phyloP scores from a whole-genome alignment of 2,888 invertebrate species.

The Athalia rosae region DNA sequence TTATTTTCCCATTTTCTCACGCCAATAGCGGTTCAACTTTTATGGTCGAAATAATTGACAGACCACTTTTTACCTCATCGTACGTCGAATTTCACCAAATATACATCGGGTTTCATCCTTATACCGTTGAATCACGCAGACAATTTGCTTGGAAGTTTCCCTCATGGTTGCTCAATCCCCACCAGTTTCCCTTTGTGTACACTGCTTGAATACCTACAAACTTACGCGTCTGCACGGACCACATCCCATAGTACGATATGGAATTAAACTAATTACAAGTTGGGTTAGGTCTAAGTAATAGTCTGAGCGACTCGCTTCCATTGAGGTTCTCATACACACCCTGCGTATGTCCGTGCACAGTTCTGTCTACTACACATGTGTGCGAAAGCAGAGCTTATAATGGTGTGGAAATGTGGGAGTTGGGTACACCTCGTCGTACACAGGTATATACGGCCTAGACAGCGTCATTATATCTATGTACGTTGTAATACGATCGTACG shows the following conservation, averaged over 20 bases:
- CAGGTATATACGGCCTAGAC: too few species aligned
- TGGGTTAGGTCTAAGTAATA: slow-evolving; percentile 42
- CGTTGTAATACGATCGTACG: neutral
- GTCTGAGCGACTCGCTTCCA: slow-evolving; percentile 30
- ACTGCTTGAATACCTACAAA: neutral
- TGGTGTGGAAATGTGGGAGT: too few species aligned
- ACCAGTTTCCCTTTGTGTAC: neutral
- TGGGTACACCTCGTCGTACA: too few species aligned
- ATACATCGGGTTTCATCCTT: too few species aligned
- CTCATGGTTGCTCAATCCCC: neutral
- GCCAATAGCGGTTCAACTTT: too few species aligned
- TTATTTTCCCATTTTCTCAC: too few species aligned
- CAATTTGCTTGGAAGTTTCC: neutral
- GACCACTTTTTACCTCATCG: too few species aligned
- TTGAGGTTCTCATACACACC: neutral
- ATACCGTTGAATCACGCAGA: too few species aligned
- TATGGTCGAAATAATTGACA: too few species aligned
- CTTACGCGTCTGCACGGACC: slow-evolving; percentile 1
- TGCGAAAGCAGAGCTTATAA: neutral
- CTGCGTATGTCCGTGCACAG: neutral
- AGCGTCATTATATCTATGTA: neutral
- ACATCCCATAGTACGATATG: slow-evolving; percentile 26
- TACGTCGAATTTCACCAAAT: too few species aligned
- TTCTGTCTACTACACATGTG: neutral
- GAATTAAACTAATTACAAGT: slow-evolving; percentile 44